A percentile compares a stretch with the other conserved stretches of the same genome.
Evolutionary conservation across 2,888 invertebrate genomes (phyloP).

Genomic region (Rhogogaster chlorosoma): DNA sequence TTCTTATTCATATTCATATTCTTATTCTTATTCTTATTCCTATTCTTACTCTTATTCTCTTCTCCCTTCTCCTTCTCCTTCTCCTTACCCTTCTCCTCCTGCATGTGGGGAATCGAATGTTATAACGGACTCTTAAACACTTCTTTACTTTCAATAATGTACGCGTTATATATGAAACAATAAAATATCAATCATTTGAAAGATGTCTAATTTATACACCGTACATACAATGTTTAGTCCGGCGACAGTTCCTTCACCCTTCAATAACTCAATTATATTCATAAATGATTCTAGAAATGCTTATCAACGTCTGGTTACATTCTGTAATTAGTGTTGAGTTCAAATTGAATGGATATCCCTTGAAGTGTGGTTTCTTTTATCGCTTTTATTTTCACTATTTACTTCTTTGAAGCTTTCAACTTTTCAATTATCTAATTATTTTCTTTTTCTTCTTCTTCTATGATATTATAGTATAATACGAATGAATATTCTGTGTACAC

Average conservation of each 20-base stretch:
- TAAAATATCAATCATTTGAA: not conserved
- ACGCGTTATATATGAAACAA: not conserved
- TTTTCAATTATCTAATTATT: not conserved
- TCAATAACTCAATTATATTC: not conserved
- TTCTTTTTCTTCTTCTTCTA: not conserved
- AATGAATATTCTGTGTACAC: not conserved
- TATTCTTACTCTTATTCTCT: not conserved
- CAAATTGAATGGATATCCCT: not conserved
- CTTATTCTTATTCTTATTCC: not conserved
- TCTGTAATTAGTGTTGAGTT: not conserved
- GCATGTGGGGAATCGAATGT: slow-evolving; percentile 24
- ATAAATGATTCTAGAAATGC: not conserved
- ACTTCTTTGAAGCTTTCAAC: not conserved
- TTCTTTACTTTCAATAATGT: not conserved
- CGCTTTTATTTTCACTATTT: not conserved
- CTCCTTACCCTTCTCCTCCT: not conserved
- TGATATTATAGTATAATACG: not conserved
- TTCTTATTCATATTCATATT: not conserved
- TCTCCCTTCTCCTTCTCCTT: not conserved
- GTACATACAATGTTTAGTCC: slow-evolving; percentile 39
- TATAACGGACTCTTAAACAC: not conserved
- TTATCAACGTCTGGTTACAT: not conserved
- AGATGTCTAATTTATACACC: slow-evolving; percentile 3
- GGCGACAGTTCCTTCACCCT: not conserved
- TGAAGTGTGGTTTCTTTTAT: not conserved